Conservation (phyloP, 2,888 invertebrate genomes). For the Mallateleia sp. region DNA sequence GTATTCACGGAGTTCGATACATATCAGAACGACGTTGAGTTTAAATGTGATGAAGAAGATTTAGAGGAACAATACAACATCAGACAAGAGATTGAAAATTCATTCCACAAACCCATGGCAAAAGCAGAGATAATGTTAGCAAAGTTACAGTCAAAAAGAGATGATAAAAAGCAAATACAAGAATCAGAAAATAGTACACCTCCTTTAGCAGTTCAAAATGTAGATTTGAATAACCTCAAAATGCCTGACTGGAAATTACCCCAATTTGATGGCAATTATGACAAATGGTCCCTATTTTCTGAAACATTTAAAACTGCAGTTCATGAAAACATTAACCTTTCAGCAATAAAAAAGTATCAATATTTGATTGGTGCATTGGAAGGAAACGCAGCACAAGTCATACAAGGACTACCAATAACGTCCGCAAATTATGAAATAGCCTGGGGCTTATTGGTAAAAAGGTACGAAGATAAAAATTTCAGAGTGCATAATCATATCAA, state of each 20-base stretch:
- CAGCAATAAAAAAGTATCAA: slow-evolving; percentile 75
- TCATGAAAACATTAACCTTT: slow-evolving; percentile 65
- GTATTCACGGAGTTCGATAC: too few relatives aligned
- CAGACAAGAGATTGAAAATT: too few relatives aligned
- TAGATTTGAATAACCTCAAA: not conserved
- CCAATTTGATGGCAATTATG: slow-evolving; percentile 67
- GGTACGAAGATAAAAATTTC: slow-evolving; percentile 75
- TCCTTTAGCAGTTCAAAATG: too few relatives aligned
- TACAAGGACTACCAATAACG: slow-evolving; percentile 73
- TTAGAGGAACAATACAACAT: too few relatives aligned
- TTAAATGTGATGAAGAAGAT: too few relatives aligned
- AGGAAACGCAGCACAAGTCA: slow-evolving; percentile 60
- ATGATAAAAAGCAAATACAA: too few relatives aligned
- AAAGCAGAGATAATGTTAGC: too few relatives aligned
- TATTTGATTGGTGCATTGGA: slow-evolving; percentile 72
- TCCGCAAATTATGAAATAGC: slow-evolving; percentile 77
- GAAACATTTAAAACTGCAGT: slow-evolving; percentile 75
- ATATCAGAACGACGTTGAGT: too few relatives aligned
- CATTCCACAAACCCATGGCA: too few relatives aligned
- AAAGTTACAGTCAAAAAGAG: too few relatives aligned
- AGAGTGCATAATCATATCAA: slow-evolving; percentile 77
- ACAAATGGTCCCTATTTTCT: slow-evolving; percentile 73
- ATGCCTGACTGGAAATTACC: slow-evolving; percentile 60
- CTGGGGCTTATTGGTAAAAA: slow-evolving; percentile 62
- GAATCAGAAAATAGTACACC: too few relatives aligned